Conservation (phyloP, 1,140 invertebrate species). For the Pomacea maculata region DNA sequence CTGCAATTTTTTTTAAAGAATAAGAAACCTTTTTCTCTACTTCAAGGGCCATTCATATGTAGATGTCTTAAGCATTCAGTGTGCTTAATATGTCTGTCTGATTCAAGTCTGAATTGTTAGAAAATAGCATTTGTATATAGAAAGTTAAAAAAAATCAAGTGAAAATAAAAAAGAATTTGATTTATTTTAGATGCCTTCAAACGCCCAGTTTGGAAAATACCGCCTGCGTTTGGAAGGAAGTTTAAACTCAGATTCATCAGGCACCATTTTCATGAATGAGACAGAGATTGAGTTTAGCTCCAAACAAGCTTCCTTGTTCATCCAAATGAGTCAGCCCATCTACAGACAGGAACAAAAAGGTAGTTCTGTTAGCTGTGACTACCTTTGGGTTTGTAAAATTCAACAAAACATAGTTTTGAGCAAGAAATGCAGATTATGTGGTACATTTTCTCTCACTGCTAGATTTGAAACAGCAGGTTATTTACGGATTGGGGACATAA, state of each 20-base stretch:
- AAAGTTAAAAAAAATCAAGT: background rate
- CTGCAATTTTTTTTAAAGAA: no score
- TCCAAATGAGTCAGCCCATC: conserved; percentile 93
- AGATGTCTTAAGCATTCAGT: no score
- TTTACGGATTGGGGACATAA: no score
- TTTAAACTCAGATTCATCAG: conserved; percentile 45
- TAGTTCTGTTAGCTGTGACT: conserved; percentile 49
- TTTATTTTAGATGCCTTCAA: conserved; percentile 55
- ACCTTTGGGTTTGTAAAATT: no score
- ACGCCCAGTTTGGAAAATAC: conserved; percentile 76
- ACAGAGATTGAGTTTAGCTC: conserved; percentile 58
- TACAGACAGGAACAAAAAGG: conserved; percentile 92
- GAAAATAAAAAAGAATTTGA: background rate
- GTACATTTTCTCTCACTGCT: no score
- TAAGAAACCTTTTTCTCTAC: no score
- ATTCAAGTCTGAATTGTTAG: background rate
- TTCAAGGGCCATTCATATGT: no score
- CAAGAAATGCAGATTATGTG: no score
- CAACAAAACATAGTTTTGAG: no score
- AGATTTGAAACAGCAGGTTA: no score
- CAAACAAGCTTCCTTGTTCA: conserved; percentile 78
- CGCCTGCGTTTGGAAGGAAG: conserved; percentile 86
- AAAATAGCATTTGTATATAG: background rate
- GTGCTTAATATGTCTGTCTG: background rate
- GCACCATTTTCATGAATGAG: conserved; percentile 61